Percentiles rank a stretch among this genome's conserved stretches.
Conservation (phyloP, 2,888 invertebrate species). For the Agrochola macilenta region DNA sequence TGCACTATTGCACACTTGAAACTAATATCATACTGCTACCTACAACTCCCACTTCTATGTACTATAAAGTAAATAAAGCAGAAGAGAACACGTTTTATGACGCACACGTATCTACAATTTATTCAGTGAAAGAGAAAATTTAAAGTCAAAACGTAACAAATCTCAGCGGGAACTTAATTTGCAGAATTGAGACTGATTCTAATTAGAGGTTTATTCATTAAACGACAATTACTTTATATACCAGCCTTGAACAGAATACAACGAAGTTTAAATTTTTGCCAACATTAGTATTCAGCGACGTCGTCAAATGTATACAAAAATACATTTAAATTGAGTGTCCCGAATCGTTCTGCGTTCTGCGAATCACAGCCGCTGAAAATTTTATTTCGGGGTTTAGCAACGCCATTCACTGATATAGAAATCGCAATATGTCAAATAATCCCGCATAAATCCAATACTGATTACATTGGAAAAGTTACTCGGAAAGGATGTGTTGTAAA, state of each 20-base stretch:
- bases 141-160: constrained; percentile 40
- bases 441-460: constrained; percentile 25
- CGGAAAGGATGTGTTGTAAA: constrained; percentile 24
- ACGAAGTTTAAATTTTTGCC: constrained; percentile 44
- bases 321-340: constrained; percentile 61
- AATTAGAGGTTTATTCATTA: constrained; percentile 61
- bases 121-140: constrained; percentile 43
- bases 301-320: constrained; percentile 56
- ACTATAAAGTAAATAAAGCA: constrained; percentile 30
- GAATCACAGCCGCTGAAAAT: constrained; percentile 49
- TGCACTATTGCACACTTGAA: constrained; percentile 45
- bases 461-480: constrained; percentile 40
- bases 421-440: constrained; percentile 40
- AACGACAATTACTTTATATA: constrained; percentile 57
- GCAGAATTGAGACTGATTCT: constrained; percentile 51
- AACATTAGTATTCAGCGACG: constrained; percentile 61
- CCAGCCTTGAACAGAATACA: constrained; percentile 52
- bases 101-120: constrained; percentile 21
- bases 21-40: constrained; percentile 25
- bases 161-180: constrained; percentile 46
- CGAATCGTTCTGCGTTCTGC: constrained; percentile 36
- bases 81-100: constrained; percentile 21
- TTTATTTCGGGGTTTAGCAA: constrained; percentile 29
- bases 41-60: neutral
- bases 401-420: constrained; percentile 44